phyloP scores from a whole-genome alignment of 2,113 vertebrate species.

The Mormyrus lacerda region DNA sequence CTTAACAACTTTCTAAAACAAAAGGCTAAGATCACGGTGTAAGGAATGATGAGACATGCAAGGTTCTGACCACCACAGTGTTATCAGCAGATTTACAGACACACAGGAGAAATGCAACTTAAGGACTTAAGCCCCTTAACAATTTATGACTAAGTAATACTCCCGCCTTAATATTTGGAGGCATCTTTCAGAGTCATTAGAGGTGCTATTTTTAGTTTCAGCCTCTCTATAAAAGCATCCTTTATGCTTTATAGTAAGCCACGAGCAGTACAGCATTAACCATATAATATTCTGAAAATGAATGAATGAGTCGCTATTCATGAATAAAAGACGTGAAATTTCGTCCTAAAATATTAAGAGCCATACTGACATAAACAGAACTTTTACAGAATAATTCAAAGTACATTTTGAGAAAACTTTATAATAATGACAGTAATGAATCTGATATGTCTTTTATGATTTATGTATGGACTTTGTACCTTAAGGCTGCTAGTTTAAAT shows the following conservation, averaged over 20 bases:
- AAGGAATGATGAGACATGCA: background rate
- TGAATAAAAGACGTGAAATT: background rate
- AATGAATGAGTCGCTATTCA: background rate
- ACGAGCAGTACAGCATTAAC: background rate
- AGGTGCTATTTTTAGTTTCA: background rate
- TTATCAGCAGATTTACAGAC: background rate
- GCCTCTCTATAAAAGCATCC: background rate
- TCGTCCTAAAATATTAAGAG: background rate
- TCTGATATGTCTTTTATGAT: background rate
- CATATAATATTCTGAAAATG: background rate
- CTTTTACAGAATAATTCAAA: background rate
- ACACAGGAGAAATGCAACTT: background rate
- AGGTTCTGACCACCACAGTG: background rate
- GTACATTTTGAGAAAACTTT: background rate
- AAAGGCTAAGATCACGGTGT: background rate
- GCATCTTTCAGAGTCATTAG: background rate
- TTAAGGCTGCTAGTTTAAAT: background rate
- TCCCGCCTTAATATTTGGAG: background rate
- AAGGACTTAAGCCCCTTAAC: background rate
- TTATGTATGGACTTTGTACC: background rate
- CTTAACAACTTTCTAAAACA: background rate
- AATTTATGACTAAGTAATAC: background rate
- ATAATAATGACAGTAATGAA: background rate
- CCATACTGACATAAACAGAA: background rate
- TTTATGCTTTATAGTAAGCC: background rate